Conservation (phyloP, 2,888 invertebrate genomes). For the Scaptomyza polygonia region DNA sequence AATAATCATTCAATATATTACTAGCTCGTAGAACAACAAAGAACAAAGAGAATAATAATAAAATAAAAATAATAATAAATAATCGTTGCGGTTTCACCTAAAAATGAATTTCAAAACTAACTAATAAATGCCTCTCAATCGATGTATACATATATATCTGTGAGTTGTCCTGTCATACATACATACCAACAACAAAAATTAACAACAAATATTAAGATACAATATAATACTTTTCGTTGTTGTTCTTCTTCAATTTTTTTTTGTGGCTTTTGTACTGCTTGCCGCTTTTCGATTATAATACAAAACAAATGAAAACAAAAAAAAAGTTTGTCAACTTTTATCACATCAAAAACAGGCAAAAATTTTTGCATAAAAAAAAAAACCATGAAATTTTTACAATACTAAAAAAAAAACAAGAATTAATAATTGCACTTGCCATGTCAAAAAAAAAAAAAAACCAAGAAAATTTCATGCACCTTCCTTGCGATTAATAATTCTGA, state of each 20-base stretch:
- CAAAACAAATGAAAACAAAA: too few relatives aligned
- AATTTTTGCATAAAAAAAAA: not conserved
- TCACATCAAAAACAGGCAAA: not conserved
- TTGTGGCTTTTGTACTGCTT: slow-evolving; percentile 14
- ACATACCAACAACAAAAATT: not conserved
- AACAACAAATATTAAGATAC: not conserved
- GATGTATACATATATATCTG: slow-evolving; percentile 57
- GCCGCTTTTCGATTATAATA: slow-evolving; percentile 4
- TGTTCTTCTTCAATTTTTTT: not conserved
- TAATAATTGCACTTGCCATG: too few relatives aligned
- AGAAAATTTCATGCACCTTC: not conserved
- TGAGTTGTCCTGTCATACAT: slow-evolving; percentile 22
- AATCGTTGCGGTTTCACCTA: slow-evolving; percentile 45
- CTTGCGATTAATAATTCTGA: not conserved
- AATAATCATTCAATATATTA: not conserved
- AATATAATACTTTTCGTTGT: not conserved
- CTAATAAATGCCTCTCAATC: slow-evolving; percentile 30
- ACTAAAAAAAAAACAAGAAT: not conserved
- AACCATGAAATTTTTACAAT: not conserved
- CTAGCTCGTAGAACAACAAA: not conserved
- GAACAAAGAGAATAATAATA: not conserved
- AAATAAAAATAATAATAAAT: not conserved
- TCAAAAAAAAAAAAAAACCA: not conserved
- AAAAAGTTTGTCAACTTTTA: not conserved
- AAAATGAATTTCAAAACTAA: slow-evolving; percentile 31